These are phyloP conservation scores for Columba guinea DNA, from an alignment of 2,797 vertebrate species.

Conservation along the genomic window DNA sequence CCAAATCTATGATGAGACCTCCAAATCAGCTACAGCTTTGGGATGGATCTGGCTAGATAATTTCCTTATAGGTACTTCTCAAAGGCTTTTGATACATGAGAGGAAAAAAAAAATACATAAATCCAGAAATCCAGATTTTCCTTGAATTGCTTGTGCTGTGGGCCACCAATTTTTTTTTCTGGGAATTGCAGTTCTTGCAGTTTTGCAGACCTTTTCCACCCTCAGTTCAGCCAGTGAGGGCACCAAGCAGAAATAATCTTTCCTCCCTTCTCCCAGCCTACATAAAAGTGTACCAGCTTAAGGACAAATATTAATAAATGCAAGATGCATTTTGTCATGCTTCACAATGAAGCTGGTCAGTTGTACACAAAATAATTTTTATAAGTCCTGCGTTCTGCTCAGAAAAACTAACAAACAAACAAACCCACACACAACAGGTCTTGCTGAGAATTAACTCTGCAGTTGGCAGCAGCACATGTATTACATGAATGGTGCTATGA, in stretches of 20 bases:
- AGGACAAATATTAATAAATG: neutral
- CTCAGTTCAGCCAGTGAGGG: neutral
- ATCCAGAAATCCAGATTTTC: neutral
- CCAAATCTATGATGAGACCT: neutral
- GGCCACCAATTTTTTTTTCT: neutral
- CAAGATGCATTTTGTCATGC: neutral
- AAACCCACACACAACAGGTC: rapidly evolving
- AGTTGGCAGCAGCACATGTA: neutral
- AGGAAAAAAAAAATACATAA: neutral
- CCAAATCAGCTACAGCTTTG: neutral
- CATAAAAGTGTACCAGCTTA: rapidly evolving
- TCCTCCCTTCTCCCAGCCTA: neutral
- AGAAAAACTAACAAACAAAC: neutral
- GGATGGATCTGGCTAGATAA: neutral
- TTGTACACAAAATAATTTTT: neutral
- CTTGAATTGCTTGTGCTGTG: neutral
- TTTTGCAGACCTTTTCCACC: neutral
- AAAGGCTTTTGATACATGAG: neutral
- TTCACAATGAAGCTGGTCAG: neutral
- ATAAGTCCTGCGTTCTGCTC: neutral
- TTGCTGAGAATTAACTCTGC: neutral
- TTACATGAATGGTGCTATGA: rapidly evolving
- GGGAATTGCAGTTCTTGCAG: neutral
- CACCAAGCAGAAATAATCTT: neutral
- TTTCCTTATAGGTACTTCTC: neutral